Conservation (phyloP, 2,888 invertebrate genomes). For the Dioctria rufipes region DNA sequence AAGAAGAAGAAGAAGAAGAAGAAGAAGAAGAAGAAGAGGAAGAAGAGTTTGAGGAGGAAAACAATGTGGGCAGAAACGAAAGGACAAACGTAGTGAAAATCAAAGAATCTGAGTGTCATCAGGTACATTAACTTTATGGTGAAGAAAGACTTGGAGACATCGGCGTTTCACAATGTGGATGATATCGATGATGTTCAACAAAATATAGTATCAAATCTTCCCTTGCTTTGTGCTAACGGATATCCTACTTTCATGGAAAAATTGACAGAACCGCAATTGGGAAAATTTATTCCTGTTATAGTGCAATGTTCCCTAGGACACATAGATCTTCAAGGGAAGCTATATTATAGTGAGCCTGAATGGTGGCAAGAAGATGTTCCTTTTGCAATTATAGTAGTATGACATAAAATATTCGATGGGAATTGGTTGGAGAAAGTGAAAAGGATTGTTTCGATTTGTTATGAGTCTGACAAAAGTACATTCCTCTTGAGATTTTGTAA, state of each 20-base stretch:
- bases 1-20: no score
- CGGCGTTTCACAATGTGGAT: constrained; percentile 54
- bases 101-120: no score
- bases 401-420: constrained; percentile 73
- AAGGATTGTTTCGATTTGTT: constrained; percentile 79
- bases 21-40: no score
- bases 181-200: constrained; percentile 52
- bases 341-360: constrained; percentile 74
- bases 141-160: no score
- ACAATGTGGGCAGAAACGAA: no score
- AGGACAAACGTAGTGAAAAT: no score
- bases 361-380: constrained; percentile 81
- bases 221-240: constrained; percentile 80
- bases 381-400: constrained; percentile 77
- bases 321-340: constrained; percentile 71
- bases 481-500: constrained; percentile 81
- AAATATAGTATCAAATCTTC: constrained; percentile 81
- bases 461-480: constrained; percentile 80
- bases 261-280: constrained; percentile 77
- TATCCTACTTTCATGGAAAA: constrained; percentile 79
- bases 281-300: constrained; percentile 83
- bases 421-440: constrained; percentile 78
- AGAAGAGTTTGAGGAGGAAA: no score
- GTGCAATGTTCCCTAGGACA: constrained; percentile 83
- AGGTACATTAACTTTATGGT: no score